phyloP scores from a whole-genome alignment of 2,113 vertebrate genomes.

The Himantopus leucocephalus region DNA sequence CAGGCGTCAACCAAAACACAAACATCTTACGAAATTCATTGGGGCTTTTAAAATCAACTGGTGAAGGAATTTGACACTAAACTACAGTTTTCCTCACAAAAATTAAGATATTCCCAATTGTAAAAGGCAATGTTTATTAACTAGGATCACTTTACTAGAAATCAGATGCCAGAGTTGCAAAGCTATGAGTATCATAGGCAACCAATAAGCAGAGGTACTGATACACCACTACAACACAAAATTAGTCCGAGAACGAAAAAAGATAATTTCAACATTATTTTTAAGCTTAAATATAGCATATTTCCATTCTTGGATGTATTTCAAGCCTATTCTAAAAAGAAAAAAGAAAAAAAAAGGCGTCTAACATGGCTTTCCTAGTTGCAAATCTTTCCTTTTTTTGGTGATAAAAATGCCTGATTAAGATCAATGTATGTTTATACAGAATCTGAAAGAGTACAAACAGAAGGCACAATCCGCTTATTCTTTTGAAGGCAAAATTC shows the following conservation, averaged over 20 bases:
- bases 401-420: neutral
- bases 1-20: neutral
- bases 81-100: neutral
- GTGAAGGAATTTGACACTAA: neutral
- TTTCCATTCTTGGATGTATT: neutral
- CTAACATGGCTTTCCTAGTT: neutral
- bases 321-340: neutral
- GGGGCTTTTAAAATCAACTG: neutral
- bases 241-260: neutral
- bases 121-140: neutral
- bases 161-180: neutral
- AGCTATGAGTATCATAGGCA: neutral
- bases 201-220: neutral
- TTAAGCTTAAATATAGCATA: neutral
- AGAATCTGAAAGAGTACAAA: neutral
- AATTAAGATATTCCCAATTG: neutral
- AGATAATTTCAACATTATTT: neutral
- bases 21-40: neutral
- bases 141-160: neutral
- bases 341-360: neutral
- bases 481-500: constrained; percentile 1
- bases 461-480: neutral
- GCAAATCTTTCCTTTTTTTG: neutral
- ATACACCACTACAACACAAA: neutral
- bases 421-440: neutral